Base-by-base conservation (phyloP, 2,888 invertebrate genomes). In the Eupithecia vulgata region DNA sequence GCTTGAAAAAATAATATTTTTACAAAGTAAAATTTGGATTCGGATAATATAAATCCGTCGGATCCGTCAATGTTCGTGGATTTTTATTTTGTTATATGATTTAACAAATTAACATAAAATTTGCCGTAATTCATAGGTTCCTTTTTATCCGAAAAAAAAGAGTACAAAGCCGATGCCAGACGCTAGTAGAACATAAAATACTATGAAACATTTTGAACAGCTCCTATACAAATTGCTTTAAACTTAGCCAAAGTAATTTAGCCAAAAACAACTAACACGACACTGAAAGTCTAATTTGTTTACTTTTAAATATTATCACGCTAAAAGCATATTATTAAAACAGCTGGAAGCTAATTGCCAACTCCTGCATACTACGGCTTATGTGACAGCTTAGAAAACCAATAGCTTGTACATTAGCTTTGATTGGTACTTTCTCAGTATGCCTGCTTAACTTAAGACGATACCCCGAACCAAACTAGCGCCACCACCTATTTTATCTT, bases 271-370 rank as follows among this genome's bases (percentile, higher is more conserved):
- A 59, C 37, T 42, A 45, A 57, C 66, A 67, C 66, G 57, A 64
- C 48, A 67, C 70, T 72, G 48, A 67, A 69, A 72, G 67, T 72
- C 45, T 68, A 69, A 73, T 72, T 70, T 65, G 64, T 73, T 62
- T 59, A 68, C 57, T 64, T 73, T 71, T 65, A 52, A 65, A 71
- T 69, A 72, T 65, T 70, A 69, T 73, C 57, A 68, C 59, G 59
- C 72, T 74, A 65, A 76, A 73, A 74, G 65, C 68, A 35, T 69
- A 71, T 52, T 21, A 68, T 65, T 48, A 67, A 71, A 70, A 68
- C 72, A 68, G 75, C 70, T 72, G 59, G 64, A 37, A 72, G 70
- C 67, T 72, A 72, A 75, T 72, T 75, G 70, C 70, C 52, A 70
- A 70, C 70, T 72, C 64, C 66, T 75, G 70, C 70, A 72, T 70